phyloP scores from a whole-genome alignment of 2,113 vertebrate genomes.

The Machaerirhynchus nigripectus region DNA sequence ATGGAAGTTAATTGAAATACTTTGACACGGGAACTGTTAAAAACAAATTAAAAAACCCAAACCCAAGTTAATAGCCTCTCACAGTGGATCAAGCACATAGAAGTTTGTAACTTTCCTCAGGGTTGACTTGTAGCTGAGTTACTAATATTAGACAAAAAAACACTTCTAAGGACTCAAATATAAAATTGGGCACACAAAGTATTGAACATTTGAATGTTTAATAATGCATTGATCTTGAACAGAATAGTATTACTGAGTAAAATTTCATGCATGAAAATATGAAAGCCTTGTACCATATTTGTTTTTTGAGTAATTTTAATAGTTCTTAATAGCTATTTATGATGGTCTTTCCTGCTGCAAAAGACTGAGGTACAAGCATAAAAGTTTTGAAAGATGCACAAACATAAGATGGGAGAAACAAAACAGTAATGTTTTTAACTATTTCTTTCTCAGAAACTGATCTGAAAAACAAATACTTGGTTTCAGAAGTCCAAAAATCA shows the following conservation, averaged over 20 bases:
- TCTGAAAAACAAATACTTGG: neutral
- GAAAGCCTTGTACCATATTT: neutral
- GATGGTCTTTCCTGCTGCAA: neutral
- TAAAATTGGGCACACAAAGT: neutral
- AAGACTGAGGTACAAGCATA: neutral
- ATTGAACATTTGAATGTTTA: neutral
- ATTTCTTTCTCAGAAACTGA: neutral
- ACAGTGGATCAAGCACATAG: neutral
- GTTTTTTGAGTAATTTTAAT: neutral
- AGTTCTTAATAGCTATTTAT: neutral
- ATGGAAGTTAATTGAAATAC: neutral
- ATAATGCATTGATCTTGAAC: neutral
- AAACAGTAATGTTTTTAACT: neutral
- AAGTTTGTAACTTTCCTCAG: neutral
- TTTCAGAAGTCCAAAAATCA: neutral
- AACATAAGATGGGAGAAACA: neutral
- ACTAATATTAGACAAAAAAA: neutral
- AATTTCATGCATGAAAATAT: neutral
- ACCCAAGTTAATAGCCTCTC: neutral
- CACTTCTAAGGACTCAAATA: neutral
- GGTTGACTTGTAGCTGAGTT: neutral
- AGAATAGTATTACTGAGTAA: neutral
- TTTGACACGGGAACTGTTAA: neutral
- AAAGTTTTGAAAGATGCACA: neutral
- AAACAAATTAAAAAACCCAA: neutral